Percentiles rank a stretch among this genome's conserved stretches.
Conservation (phyloP, 2,888 invertebrate species). For the Apodemia mormo region DNA sequence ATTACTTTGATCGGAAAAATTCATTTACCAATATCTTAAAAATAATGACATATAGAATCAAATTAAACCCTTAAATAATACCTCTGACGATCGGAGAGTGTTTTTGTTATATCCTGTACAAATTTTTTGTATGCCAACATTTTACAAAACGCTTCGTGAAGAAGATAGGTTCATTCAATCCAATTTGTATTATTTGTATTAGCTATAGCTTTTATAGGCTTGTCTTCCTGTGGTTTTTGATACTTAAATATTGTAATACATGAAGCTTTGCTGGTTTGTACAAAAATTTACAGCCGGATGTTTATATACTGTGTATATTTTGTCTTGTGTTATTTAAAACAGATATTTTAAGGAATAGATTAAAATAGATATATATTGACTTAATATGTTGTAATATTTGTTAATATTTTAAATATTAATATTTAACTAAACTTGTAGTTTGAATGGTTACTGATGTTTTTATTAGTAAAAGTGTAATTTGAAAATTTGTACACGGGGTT, state of each 20-base stretch:
- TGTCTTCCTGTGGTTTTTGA: neutral
- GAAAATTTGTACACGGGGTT: no score
- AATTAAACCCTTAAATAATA: no score
- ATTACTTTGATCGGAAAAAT: no score
- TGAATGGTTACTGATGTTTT: neutral
- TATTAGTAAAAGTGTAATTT: no score
- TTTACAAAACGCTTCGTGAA: no score
- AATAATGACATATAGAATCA: no score
- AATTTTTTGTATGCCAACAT: no score
- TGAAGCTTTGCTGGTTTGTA: constrained; percentile 6
- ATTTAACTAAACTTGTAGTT: neutral
- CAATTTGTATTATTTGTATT: neutral
- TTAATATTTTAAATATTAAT: constrained; percentile 1
- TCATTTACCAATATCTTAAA: no score
- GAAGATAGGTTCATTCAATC: no score
- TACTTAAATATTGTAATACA: no score
- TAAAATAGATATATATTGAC: neutral
- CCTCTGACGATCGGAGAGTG: no score
- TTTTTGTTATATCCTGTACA: no score
- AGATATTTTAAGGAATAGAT: neutral
- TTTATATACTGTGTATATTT: neutral
- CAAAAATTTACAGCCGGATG: constrained; percentile 15
- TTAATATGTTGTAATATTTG: neutral
- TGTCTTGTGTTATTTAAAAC: neutral
- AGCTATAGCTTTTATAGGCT: neutral